Conservation (phyloP, 2,888 invertebrate species). For the Prionchulus punctatus region DNA sequence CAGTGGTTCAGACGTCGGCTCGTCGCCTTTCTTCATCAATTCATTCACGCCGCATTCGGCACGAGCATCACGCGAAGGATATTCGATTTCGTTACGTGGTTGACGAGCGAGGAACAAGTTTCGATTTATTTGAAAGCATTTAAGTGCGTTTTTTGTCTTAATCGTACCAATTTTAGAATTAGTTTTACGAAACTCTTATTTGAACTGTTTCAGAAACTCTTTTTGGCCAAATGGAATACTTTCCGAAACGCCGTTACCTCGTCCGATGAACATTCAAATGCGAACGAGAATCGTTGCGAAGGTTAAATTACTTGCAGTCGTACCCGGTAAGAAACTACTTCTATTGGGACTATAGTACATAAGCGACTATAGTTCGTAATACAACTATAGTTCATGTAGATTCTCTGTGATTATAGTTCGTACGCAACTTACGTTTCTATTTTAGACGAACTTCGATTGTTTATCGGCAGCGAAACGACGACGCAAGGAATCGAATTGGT, state of each 20-base stretch:
- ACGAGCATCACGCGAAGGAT: constrained; percentile 66
- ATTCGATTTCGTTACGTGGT: constrained; percentile 63
- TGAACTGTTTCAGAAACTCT: constrained; percentile 40
- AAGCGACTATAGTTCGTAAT: too few species aligned
- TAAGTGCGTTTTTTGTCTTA: too few species aligned
- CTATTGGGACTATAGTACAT: too few species aligned
- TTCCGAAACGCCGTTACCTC: constrained; percentile 40
- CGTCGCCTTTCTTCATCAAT: constrained; percentile 55
- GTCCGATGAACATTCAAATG: constrained; percentile 47
- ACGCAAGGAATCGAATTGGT: constrained; percentile 61
- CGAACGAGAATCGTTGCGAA: constrained; percentile 69
- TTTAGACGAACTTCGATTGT: constrained; percentile 67
- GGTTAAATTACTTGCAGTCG: constrained; percentile 60
- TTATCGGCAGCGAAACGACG: constrained; percentile 73
- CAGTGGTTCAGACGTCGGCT: constrained; percentile 59
- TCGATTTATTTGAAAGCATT: constrained; percentile 67
- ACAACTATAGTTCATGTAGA: neutral
- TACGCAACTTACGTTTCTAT: too few species aligned
- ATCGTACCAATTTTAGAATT: too few species aligned
- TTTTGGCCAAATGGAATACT: constrained; percentile 45
- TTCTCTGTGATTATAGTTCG: too few species aligned
- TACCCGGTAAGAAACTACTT: constrained; percentile 50
- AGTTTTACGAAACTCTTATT: too few species aligned
- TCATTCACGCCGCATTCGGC: constrained; percentile 61
- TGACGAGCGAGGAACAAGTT: constrained; percentile 72